Evolutionary conservation across 2,888 invertebrate genomes (phyloP), one percentile per base, ranked within the genome.

Genomic region (Perizoma affinitatum): DNA sequence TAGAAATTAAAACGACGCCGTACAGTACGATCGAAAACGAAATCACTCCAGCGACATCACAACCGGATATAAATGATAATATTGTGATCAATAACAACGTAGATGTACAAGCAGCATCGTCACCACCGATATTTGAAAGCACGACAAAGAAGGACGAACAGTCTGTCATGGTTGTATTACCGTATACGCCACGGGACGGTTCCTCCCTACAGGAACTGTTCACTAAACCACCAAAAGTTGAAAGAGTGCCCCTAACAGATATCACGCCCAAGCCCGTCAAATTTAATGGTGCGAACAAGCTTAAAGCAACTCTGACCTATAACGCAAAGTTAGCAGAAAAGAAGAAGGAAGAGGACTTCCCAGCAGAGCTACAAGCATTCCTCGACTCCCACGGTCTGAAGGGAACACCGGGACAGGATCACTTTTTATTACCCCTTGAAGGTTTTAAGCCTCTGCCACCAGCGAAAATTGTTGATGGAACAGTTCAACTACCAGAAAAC

Each of bases 131-230:
- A 10, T 40, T 79, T 41, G 84, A 87, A 73, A 78, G 76, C 6
- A 84, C 86, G 6, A 88, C 88, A 4, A 85, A 82, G 54, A 77
- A 74, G 52, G 73, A 70, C 43, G 79, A 79, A 47, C 73, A 83
- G 6, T 93, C 94, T 0, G 78, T 96, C 11, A 95, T 94, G 93
- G 93, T 95, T 0, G 96, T 96, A 0, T 82, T 95, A 69, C 95
- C 96, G 0, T 94, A 94, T 71, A 93, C 94, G 48, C 91, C 94
- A 5, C 84, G 94, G 42, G 93, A 94, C 68, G 89, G 93, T 0
- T 89, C 92, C 1, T 88, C 92, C 5, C 83, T 95, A 53, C 93
- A 94, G 73, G 95, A 95, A 69, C 79, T 95, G 0, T 95, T 94
- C 72, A 95, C 95, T 4, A 94, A 93, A 78, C 93, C 94, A 47